Evolutionary conservation across 2,888 invertebrate species (phyloP).

Genomic region (Nowickia ferox): DNA sequence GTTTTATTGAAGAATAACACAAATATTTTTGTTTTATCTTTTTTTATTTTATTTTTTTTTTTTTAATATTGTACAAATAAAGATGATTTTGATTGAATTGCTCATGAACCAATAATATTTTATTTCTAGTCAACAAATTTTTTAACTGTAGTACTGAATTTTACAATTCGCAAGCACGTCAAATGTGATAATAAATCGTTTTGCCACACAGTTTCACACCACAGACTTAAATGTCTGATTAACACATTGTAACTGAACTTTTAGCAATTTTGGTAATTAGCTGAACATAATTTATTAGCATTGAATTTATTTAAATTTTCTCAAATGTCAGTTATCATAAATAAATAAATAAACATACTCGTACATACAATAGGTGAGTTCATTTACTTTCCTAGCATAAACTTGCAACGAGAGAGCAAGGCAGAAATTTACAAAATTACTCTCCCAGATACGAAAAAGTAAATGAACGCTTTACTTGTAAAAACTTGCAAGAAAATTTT

Average conservation of each 20-base stretch:
- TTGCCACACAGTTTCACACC: background rate
- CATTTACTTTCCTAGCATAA: too few relatives aligned
- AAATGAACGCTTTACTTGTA: too few relatives aligned
- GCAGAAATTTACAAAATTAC: too few relatives aligned
- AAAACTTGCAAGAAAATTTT: too few relatives aligned
- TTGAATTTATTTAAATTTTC: background rate
- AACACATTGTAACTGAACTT: background rate
- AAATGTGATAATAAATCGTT: constrained; percentile 5
- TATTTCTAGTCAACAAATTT: constrained; percentile 30
- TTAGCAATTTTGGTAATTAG: background rate
- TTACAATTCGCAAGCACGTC: constrained; percentile 8
- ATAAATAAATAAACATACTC: background rate
- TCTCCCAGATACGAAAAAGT: too few relatives aligned
- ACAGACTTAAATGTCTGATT: background rate
- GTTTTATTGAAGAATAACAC: constrained; percentile 75
- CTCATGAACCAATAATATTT: constrained; percentile 41
- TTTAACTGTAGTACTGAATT: background rate
- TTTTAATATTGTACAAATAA: constrained; percentile 46
- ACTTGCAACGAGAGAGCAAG: too few relatives aligned
- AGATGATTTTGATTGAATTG: constrained; percentile 41
- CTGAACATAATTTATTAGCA: background rate
- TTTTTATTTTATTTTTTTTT: constrained; percentile 45
- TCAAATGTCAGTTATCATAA: background rate
- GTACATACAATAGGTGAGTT: too few relatives aligned
- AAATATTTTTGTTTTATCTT: constrained; percentile 74